phyloP scores from a whole-genome alignment of 1,140 invertebrate species.

The Ostrea denselamellosa region DNA sequence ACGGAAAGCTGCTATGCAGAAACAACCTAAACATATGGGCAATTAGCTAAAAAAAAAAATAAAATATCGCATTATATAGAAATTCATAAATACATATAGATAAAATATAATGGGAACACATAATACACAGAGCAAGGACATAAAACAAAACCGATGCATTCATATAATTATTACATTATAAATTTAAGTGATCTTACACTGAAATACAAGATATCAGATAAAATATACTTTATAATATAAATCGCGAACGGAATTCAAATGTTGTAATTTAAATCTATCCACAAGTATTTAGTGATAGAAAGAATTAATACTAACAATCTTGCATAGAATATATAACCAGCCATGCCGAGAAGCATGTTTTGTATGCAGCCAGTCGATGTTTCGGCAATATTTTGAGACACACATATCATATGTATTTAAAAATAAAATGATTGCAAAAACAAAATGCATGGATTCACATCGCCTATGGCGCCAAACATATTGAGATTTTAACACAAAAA shows the following conservation, averaged over 20 bases:
- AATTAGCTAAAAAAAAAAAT: not conserved
- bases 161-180: not conserved
- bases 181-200: not conserved
- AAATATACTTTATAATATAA: too few species aligned
- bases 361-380: not conserved
- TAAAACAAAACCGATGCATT: not conserved
- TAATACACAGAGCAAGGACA: not conserved
- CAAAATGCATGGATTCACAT: slow-evolving; percentile 31
- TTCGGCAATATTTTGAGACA: not conserved
- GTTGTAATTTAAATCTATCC: too few species aligned
- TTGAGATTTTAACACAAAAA: slow-evolving; percentile 12
- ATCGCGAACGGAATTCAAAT: too few species aligned
- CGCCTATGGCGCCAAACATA: slow-evolving; percentile 20
- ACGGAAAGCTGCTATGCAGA: slow-evolving; percentile 26
- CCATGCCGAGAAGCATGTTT: too few species aligned
- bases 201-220: not conserved
- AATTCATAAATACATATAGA: slow-evolving; percentile 26
- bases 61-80: not conserved
- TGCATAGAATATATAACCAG: too few species aligned
- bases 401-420: not conserved
- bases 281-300: too few species aligned
- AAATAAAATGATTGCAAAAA: slow-evolving; percentile 16
- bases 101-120: slow-evolving; percentile 12
- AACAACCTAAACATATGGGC: not conserved
- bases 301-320: too few species aligned